These are phyloP conservation scores for Bugula neritina DNA, from an alignment of 2,888 invertebrate species.

Conservation along the genomic window DNA sequence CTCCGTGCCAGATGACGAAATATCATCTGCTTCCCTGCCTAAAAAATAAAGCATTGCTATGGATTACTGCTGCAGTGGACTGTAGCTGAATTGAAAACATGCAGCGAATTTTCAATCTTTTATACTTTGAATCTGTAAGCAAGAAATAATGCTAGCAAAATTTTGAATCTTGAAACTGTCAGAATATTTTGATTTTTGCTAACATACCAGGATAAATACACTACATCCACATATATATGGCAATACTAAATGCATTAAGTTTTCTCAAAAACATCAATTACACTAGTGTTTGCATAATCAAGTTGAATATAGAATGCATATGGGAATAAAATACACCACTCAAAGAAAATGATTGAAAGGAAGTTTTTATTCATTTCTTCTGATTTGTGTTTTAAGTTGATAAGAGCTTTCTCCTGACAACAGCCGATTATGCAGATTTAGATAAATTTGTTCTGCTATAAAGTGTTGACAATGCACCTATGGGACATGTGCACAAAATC, in stretches of 20 bases:
- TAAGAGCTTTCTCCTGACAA: not conserved
- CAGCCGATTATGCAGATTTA: conserved; percentile 7
- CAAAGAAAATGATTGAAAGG: conserved; percentile 7
- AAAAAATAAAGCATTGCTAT: too few species aligned
- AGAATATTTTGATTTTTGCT: too few species aligned
- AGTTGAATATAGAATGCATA: not conserved
- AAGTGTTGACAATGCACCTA: not conserved
- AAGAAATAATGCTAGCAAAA: too few species aligned
- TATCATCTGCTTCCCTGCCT: conserved; percentile 32
- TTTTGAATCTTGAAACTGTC: too few species aligned
- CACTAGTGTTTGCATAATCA: not conserved
- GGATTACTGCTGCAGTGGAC: too few species aligned
- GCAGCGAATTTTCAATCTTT: too few species aligned
- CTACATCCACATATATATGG: too few species aligned
- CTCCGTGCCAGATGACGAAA: conserved; percentile 36
- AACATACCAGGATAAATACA: too few species aligned
- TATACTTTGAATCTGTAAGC: too few species aligned
- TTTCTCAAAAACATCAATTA: too few species aligned
- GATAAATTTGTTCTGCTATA: not conserved
- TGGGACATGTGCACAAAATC: not conserved
- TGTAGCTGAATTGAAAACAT: too few species aligned
- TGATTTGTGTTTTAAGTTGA: not conserved
- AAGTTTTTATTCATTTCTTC: conserved; percentile 9
- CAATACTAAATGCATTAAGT: too few species aligned
- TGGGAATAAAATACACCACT: not conserved